Base-by-base conservation (phyloP, 2,888 invertebrate genomes). In the Drosophila mettleri region DNA sequence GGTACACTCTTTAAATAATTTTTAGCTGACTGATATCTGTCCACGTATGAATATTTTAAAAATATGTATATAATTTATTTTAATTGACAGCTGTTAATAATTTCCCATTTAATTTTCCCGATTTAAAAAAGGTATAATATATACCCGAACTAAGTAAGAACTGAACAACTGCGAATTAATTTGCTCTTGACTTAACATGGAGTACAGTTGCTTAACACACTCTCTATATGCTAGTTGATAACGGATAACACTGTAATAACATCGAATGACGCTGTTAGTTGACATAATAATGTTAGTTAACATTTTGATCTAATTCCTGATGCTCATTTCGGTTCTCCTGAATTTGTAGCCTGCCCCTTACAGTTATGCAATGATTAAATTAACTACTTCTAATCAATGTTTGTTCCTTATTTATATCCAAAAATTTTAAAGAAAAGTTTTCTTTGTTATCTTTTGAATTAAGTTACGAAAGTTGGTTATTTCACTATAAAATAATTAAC, bases 341-440 rank as follows among this genome's bases (percentile, higher is more conserved):
- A n/a, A n/a, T n/a, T n/a, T 24, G 5, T 22, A 41, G 4, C 0
- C 14, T 2, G 36, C 12, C 27, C 52, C 52, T 14, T 6, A 9
- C 14, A 18, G 3, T 18, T 52, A 52, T 27, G 52, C 38, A 20
- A 52, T 27, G 6, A 9, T n/a, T n/a, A n/a, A 27, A 52, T 27
- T 9, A 8, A 7, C 16, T 10, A 16, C 22, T 3, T 34, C 5
- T 7, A 3, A 7, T 5, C 8, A 14, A n/a, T 33, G 20, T 48
- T 9, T 48, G 27, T 18, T 29, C 0, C n/a, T n/a, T n/a, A n/a
- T n/a, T n/a, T n/a, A n/a, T n/a, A n/a, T n/a, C n/a, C n/a, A n/a
- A n/a, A n/a, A 41, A 41, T 41, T 39, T 33, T 41, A 22, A 14
- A n/a, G 1, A n/a, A 33, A 33, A n/a, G n/a, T n/a, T n/a, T n/a